A percentile compares a stretch with the other conserved stretches of the same genome.
Evolutionary conservation across 2,113 vertebrate genomes (phyloP).

Genomic region (Cisticola juncidis): DNA sequence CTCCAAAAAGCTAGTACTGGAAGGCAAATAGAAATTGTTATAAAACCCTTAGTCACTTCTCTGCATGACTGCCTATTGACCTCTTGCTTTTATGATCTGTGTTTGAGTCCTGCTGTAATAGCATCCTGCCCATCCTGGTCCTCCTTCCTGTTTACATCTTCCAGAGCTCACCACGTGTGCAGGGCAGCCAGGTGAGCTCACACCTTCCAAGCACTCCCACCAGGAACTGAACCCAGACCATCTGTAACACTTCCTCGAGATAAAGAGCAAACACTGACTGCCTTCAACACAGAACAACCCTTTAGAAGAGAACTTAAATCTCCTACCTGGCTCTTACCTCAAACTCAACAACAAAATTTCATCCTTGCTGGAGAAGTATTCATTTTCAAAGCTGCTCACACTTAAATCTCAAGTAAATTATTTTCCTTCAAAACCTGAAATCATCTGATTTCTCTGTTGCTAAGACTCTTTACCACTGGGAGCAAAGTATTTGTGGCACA

Average conservation of each 20-base stretch:
- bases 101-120: neutral
- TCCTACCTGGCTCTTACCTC: neutral
- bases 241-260: rapidly evolving
- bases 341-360: neutral
- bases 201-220: neutral
- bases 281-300: neutral
- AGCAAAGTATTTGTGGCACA: neutral
- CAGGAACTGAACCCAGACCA: neutral
- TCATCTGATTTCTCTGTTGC: neutral
- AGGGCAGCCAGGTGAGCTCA: neutral
- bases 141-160: constrained; percentile 7
- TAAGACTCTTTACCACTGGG: neutral
- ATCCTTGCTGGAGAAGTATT: neutral
- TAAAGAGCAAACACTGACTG: neutral
- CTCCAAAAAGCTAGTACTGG: neutral
- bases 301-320: neutral
- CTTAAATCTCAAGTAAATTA: neutral
- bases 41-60: neutral
- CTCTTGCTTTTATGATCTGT: neutral
- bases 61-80: neutral
- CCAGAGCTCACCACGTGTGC: neutral
- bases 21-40: neutral
- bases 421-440: neutral
- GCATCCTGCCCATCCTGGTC: neutral
- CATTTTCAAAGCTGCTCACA: neutral